Evolutionary conservation across 2,113 vertebrate species (phyloP), one percentile per base, ranked within the genome.

Genomic region (Protomyctophum bolini): DNA sequence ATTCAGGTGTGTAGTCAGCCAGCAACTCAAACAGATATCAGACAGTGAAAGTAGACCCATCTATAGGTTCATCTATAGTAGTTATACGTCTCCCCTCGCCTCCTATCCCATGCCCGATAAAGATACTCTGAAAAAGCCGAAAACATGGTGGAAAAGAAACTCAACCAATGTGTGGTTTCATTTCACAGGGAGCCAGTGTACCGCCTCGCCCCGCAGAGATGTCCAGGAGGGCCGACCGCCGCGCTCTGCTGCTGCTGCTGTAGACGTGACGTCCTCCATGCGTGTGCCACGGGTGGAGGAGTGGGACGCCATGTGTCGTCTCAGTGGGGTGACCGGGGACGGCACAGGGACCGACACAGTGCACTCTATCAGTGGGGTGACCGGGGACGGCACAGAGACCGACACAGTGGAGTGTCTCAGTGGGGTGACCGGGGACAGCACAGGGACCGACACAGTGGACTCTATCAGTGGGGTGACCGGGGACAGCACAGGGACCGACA

Each of bases 281-380:
- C 66, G 79, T 58, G 28, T 52, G 10, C 2, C 65, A 8, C 58
- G 97, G 96, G 85, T 68, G 58, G 90, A 72, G 48, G 91, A 94
- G 63, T 73, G 81, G 46, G 87, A 92, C 72, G 71, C 82, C 46
- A 88, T 77, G 73, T 89, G 58, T 2, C 11, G 70, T 70, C 72
- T 93, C 67, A 72, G 89, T 1, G 90, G 87, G 15, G 82, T 90
- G 68, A 91, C 90, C 1, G 55, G 64, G 48, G 82, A 88, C 76
- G 2, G 21, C 21, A 2, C 21, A 21, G 21, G 66, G 63, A 88
- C 93, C 11, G 94, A 94, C 57, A 6, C 66, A 0, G 58, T 33
- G 12, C 77, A 79, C 61, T 33, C 70, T 0, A 70, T 75, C 0
- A 75, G 82, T 55, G 66, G 21, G 21, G 21, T 21, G 21, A 21